Base-by-base conservation (phyloP, 2,797 vertebrate species). In the Enteromius trimaculatus region DNA sequence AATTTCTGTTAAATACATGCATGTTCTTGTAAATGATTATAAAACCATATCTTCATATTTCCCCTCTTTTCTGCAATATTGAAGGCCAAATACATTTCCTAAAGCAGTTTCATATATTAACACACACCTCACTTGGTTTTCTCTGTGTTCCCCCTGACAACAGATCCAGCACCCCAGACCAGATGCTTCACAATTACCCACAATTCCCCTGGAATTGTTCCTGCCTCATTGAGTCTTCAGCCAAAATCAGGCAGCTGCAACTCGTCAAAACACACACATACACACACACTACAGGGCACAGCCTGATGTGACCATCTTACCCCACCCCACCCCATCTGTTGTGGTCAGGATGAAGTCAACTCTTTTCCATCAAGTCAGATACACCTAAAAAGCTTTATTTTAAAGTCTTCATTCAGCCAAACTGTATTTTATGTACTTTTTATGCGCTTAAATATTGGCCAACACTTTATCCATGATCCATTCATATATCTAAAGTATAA, bases 111-210 rank as follows among this genome's bases (percentile, higher is more conserved):
- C 3, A 65, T 37, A 13, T 62, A 62, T 62, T 62, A 39, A 23
- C 21, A 49, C 68, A 37, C 29, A 42, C 66, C 23, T 53, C 10
- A 71, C 47, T 44, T 39, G 26, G 26, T 74, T 55, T n/a, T 39
- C 31, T 74, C 26, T 51, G 70, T 47, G 26, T 37, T 83, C 60
- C n/a, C 47, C 62, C 75, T 55, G 75, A 75, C 42, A 55, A 21
- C 86, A 84, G 58, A 72, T 86, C 75, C 84, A 75, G 66, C 68
- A 77, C 77, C 80, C 78, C 77, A 53, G 77, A 65, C 76, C 89
- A 88, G 85, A 86, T 88, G 86, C 71, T 88, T 80, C 53, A 77
- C 74, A 80, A 80, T 82, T 85, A 83, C 77, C 82, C 53, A 80
- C 51, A 83, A 71, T 80, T 86, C 85, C 84, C 58, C n/a, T 75